Evolutionary conservation across 2,888 invertebrate species (phyloP), one percentile per base, ranked within the genome.

Genomic region (Odontothrips loti): DNA sequence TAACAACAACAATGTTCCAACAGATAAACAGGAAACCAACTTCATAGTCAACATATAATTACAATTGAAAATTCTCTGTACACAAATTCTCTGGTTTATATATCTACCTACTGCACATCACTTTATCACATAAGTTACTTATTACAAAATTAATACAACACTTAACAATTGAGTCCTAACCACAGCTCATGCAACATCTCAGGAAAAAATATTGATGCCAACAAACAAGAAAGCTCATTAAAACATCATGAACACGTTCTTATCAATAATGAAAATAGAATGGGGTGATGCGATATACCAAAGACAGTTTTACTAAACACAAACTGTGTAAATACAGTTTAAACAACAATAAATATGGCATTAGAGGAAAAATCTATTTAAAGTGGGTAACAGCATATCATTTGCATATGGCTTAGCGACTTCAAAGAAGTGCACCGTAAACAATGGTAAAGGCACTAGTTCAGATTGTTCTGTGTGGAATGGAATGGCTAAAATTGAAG

Each of bases 101-200:
- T 20, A 58, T 15, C 20, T 51, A 58, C 58, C 17, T 20, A 58
- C 34, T 4, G 34, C 58, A 58, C 58, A 6, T 58, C 58, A 58
- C 58, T 15, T 58, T 58, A 58, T 58, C 58, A 58, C 58, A 58
- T 58, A 58, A 0, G 20, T 75, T 75, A 75, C 58, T 58, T 58
- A 68, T 58, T 58, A 68, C 68, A 23, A 63, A 68, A 23, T 68
- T 23, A 58, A 23, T 68, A 68, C 68, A 68, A 68, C 11, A 68
- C 23, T 68, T 23, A 68, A n/a, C 6, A 20, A 23, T n/a, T 23
- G n/a, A 63, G 68, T 68, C 23, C 23, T 23, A 51, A 51, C 6
- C 17, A 58, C 6, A n/a, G 11, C 27, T 75, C 68, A 15, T 75
- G 23, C 27, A 23, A 27, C 10, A 75, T 27, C 23, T 75, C 68